Evolutionary conservation across 2,888 invertebrate species (phyloP).

Genomic region (Meliscaeva auricollis): DNA sequence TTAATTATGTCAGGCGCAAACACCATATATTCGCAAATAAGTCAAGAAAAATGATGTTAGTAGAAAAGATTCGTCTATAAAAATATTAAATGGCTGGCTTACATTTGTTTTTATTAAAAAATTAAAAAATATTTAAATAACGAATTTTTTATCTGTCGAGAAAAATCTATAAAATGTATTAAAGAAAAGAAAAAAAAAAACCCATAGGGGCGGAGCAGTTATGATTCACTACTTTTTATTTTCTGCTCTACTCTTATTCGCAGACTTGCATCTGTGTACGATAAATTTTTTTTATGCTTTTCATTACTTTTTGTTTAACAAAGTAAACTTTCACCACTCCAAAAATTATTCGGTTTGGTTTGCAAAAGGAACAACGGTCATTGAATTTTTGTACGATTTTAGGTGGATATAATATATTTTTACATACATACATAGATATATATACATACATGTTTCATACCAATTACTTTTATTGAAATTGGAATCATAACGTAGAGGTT

Average conservation of each 20-base stretch:
- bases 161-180: not conserved
- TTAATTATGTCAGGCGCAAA: not conserved
- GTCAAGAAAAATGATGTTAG: not conserved
- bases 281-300: too few species aligned
- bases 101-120: not conserved
- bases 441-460: too few species aligned
- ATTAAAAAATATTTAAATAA: not conserved
- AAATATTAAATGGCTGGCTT: not conserved
- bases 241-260: conserved; percentile 16
- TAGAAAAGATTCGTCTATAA: not conserved
- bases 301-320: not conserved
- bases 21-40: not conserved
- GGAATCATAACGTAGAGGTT: too few species aligned
- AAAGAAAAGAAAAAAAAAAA: not conserved
- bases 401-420: too few species aligned
- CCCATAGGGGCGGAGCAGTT: conserved; percentile 19
- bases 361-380: too few species aligned
- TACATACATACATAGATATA: too few species aligned
- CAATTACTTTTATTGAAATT: too few species aligned
- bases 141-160: not conserved
- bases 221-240: conserved; percentile 15
- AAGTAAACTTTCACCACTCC: too few species aligned
- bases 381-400: too few species aligned
- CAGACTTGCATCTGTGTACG: not conserved
- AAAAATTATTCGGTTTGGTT: too few species aligned